Conservation (phyloP, 2,113 vertebrate genomes). For the Mormyrus iriodes region DNA sequence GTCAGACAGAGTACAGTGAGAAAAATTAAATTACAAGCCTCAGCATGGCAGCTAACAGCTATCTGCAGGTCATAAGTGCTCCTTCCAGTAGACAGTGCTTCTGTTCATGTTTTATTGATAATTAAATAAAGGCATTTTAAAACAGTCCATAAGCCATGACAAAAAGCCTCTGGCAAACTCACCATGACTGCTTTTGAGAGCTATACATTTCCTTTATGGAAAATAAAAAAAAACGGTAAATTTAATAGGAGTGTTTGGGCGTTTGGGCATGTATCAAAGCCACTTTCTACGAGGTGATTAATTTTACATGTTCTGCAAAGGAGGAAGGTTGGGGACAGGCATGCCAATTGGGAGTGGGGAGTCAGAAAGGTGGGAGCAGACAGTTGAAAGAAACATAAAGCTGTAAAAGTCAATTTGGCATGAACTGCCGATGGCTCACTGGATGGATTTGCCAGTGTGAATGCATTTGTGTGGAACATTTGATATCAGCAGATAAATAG, state of each 20-base stretch:
- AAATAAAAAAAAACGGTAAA: constrained; percentile 16
- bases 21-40: neutral
- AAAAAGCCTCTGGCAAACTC: constrained; percentile 5
- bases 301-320: constrained; percentile 15
- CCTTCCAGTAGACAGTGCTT: neutral
- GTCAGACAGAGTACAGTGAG: neutral
- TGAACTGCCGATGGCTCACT: neutral
- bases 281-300: constrained; percentile 18
- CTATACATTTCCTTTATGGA: constrained; percentile 13
- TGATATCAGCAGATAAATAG: neutral
- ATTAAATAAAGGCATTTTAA: constrained; percentile 21
- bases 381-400: neutral
- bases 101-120: constrained; percentile 10
- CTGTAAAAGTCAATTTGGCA: constrained; percentile 5
- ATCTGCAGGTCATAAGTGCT: neutral
- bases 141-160: neutral
- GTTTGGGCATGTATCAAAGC: neutral
- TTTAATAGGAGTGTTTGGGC: constrained; percentile 9
- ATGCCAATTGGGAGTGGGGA: neutral
- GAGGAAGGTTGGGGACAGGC: neutral
- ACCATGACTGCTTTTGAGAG: constrained; percentile 11
- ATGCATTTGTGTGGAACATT: neutral
- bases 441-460: constrained; percentile 4
- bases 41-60: neutral
- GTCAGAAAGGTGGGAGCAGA: neutral